phyloP scores from a whole-genome alignment of 2,113 vertebrate genomes.

The Rhagologus leucostigma region DNA sequence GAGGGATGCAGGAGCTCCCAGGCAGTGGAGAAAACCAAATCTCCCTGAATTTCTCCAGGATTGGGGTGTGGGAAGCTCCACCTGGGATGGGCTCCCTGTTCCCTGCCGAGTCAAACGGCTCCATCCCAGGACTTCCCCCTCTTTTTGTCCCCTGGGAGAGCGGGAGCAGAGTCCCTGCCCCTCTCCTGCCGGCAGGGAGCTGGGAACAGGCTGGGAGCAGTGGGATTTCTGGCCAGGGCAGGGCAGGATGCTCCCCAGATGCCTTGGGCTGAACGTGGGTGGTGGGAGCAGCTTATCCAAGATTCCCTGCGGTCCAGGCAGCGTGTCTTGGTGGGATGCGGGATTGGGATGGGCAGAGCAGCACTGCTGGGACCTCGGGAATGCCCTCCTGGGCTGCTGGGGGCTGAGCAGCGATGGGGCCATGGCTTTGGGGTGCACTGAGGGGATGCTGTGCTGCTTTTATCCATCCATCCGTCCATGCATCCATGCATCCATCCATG shows the following conservation, averaged over 20 bases:
- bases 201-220: background rate
- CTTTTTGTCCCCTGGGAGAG: background rate
- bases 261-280: background rate
- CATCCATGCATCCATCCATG: background rate
- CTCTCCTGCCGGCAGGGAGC: accelerated
- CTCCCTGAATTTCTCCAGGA: background rate
- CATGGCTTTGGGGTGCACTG: background rate
- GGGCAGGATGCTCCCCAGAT: accelerated
- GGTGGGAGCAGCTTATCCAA: background rate
- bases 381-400: background rate
- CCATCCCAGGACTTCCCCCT: accelerated
- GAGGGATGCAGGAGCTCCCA: background rate
- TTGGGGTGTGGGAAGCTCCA: background rate
- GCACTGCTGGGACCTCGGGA: background rate
- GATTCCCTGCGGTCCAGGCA: accelerated
- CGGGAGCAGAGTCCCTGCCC: background rate
- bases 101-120: accelerated
- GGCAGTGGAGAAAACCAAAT: background rate
- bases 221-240: background rate
- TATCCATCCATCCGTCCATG: background rate
- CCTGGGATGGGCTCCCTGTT: accelerated
- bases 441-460: background rate
- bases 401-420: accelerated
- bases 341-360: background rate
- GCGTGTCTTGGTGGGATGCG: accelerated